Conservation (phyloP, 2,113 vertebrate species). For the Chaetops frenatus region DNA sequence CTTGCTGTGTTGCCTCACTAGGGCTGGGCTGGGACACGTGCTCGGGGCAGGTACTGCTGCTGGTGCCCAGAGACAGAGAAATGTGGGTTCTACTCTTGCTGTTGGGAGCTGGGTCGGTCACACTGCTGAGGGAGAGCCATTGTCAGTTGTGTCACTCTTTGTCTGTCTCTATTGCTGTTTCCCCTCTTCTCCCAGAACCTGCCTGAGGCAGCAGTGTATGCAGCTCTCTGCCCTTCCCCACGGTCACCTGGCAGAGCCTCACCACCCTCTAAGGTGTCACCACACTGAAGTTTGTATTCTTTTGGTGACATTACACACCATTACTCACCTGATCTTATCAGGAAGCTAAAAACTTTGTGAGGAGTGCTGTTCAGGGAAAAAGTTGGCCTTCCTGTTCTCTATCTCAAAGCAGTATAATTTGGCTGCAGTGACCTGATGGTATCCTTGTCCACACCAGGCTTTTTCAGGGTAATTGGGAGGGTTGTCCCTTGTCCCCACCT, state of each 20-base stretch:
- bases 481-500: neutral
- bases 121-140: neutral
- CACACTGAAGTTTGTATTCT: neutral
- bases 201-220: rapidly evolving
- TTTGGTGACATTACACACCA: neutral
- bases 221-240: neutral
- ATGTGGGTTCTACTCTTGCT: neutral
- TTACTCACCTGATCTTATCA: neutral
- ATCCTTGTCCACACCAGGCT: neutral
- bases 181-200: neutral
- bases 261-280: neutral
- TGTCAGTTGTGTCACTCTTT: rapidly evolving
- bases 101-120: neutral
- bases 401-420: neutral
- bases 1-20: neutral
- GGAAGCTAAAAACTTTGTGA: neutral
- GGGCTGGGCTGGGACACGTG: neutral
- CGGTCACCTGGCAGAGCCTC: neutral
- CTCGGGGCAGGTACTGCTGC: neutral
- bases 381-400: neutral
- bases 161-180: neutral
- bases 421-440: neutral
- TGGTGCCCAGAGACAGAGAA: neutral
- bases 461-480: neutral
- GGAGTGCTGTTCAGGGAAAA: neutral